phyloP scores from a whole-genome alignment of 2,888 invertebrate genomes.

The Euzophera pinguis region DNA sequence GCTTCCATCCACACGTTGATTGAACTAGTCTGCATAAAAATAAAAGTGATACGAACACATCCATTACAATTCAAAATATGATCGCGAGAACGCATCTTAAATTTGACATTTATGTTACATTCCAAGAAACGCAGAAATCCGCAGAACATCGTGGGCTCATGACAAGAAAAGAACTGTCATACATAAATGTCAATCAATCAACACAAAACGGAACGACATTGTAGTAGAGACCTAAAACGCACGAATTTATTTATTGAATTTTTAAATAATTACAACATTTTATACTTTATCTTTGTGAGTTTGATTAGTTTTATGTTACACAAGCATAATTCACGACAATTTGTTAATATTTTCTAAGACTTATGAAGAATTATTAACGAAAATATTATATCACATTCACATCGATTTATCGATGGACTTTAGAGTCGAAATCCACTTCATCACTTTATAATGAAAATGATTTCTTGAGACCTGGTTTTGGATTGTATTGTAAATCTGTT shows the following conservation, averaged over 20 bases:
- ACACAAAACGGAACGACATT: constrained; percentile 16
- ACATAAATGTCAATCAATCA: neutral
- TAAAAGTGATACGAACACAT: too few species aligned
- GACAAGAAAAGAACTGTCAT: too few species aligned
- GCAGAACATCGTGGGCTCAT: too few species aligned
- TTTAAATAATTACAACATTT: constrained; percentile 8
- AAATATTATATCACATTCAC: constrained; percentile 19
- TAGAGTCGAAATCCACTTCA: constrained; percentile 68
- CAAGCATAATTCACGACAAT: neutral
- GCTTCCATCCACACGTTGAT: too few species aligned
- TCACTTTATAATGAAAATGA: constrained; percentile 19
- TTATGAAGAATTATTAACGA: neutral
- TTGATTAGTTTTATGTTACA: neutral
- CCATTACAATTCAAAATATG: too few species aligned
- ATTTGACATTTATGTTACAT: neutral
- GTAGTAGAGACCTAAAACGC: constrained; percentile 8
- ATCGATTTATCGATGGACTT: constrained; percentile 48
- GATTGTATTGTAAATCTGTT: constrained; percentile 10
- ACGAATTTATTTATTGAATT: constrained; percentile 14
- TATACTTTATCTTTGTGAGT: neutral
- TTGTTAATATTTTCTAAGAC: neutral
- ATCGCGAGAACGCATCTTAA: neutral
- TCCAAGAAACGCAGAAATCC: neutral
- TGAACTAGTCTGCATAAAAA: too few species aligned
- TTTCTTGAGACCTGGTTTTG: constrained; percentile 23